Base-by-base conservation (phyloP, 2,888 invertebrate species). In the Sialis lutaria region DNA sequence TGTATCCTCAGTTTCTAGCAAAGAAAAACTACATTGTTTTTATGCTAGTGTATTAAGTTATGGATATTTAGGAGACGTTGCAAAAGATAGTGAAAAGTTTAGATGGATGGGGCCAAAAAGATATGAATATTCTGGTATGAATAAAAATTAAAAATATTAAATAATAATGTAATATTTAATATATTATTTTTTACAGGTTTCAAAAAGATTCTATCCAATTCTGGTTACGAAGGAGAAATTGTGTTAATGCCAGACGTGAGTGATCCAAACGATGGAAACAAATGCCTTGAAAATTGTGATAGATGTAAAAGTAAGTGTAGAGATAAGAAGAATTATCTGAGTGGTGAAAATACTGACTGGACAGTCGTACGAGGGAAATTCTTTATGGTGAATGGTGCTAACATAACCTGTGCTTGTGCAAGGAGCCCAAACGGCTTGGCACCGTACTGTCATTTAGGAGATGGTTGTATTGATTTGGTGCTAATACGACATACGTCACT, bases 71-170 rank as follows among this genome's bases (percentile, higher is more conserved):
- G 90, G 89, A 3, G 88, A 90, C 64, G 77, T 85, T 35, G 73
- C 87, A 13, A 70, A 75, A 50, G 81, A 84, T 56, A 87, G 87
- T 58, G 88, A 89, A 56, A 74, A 76, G 50, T 78, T 82, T 55
- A 70, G 89, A 41, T 88, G 86, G 82, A 81, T 90, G 80, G 90
- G 90, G 37, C 87, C 89, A 10, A 75, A 75, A 52, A 69, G 89
- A 52, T 90, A 90, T 59, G 82, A 84, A 56, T 82, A 80, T 63
- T 76, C 82, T 47, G 86, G 82, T 79, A 58, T 54, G 56, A 46
- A 30, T 32, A 12, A 41, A 41, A 41, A 6, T 41, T 9, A 10
- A 22, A 43, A 13, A 40, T 4, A 9, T 40, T 12, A 33, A 33
- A 8, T 6, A 41, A 45, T 35, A n/a, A 32, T 46, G 43, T 32